A percentile compares a stretch with the other conserved stretches of the same genome.
Conservation (phyloP, 2,888 invertebrate species). For the Drosophila suboccidentalis region DNA sequence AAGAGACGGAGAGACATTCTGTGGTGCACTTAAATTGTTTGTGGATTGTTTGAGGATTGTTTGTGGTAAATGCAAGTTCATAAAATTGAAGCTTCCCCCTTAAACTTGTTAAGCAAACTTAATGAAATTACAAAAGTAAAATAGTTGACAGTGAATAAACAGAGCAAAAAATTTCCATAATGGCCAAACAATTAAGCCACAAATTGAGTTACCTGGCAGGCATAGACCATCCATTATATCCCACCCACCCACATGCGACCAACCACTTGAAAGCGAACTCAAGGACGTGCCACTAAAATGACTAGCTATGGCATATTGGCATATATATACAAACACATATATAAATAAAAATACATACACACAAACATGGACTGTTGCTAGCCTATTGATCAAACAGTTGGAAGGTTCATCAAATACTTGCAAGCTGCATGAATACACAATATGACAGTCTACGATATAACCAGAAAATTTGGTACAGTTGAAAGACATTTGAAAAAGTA, state of each 20-base stretch:
- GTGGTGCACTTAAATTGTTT: conserved; percentile 8
- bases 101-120: conserved; percentile 13
- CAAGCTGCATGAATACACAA: conserved; percentile 19
- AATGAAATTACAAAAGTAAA: conserved; percentile 29
- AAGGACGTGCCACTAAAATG: conserved; percentile 50
- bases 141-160: conserved; percentile 24
- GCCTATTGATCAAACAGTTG: conserved; percentile 60
- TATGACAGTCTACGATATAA: background rate
- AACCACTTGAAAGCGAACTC: conserved; percentile 41
- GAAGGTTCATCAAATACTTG: conserved; percentile 34
- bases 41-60: conserved; percentile 6
- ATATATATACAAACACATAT: conserved; percentile 13
- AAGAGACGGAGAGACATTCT: background rate
- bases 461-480: background rate
- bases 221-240: conserved; percentile 8
- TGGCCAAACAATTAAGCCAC: conserved; percentile 60
- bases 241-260: conserved; percentile 28
- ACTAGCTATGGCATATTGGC: conserved; percentile 27
- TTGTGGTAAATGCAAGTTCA: conserved; percentile 6
- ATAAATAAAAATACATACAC: background rate
- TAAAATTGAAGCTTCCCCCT: conserved; percentile 11
- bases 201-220: conserved; percentile 67
- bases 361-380: conserved; percentile 1
- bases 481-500: background rate
- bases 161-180: conserved; percentile 43